Evolutionary conservation across 2,113 vertebrate genomes (phyloP), one percentile per base, ranked within the genome.

Genomic region (Carettochelys insculpta): DNA sequence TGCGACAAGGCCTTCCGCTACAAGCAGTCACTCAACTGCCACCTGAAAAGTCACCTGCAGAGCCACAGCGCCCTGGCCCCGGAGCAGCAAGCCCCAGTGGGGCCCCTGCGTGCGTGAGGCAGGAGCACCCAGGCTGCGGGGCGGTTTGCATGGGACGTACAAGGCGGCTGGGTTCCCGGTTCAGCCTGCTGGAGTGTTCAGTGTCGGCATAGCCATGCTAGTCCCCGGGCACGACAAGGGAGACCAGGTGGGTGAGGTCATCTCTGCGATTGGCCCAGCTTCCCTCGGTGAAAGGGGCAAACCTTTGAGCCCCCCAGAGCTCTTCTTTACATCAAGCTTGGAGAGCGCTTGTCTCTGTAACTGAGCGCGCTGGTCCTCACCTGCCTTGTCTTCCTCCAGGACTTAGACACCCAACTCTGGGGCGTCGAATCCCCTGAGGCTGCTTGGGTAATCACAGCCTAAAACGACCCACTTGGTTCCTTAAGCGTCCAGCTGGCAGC

Each of bases 1-100:
- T 96, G 95, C 56, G 96, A 95, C 88, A 97, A 97, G 92, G 96
- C 95, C 94, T 97, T 97, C 92, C 96, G 96, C 94, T 95, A 93
- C 77, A 95, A 96, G 71, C 94, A 95, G 94, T 96, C 96, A 22
- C 96, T 96, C 92, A 96, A 96, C 94, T 96, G 96, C 93, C 96
- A 96, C 83, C 95, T 96, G 86, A 94, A 95, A 94, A 96, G 93
- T 75, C 93, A 96, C 78, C 92, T 97, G 77, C 92, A 96, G 56
- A 95, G 95, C 85, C 97, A 97, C 95, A 97, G 88, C 92, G 93
- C 78, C 96, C 94, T 83, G 96, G 94, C 93, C 96, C 96, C 94
- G 94, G 95, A 91, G 92, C 96, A n/a, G 20, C 61, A n/a, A 20
- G 7, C 34, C 34, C 61, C 34, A 2, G 17, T 17, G 19, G n/a